These are phyloP conservation scores for Anisognathus igniventris DNA, from an alignment of 2,797 vertebrate genomes.

Conservation along the genomic window DNA sequence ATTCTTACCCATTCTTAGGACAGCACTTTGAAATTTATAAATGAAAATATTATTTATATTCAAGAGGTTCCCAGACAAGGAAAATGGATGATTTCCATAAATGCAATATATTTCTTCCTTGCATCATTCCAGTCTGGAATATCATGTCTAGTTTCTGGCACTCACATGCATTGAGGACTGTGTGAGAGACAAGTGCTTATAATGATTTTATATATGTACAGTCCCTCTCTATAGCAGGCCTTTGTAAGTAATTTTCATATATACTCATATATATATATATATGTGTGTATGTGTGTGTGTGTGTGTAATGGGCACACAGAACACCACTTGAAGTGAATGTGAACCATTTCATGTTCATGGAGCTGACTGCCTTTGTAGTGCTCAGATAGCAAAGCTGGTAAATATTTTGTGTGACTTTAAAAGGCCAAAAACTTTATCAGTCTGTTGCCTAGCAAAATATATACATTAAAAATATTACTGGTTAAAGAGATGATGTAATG, in stretches of 20 bases:
- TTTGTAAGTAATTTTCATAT: neutral
- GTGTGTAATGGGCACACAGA: neutral
- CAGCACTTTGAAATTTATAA: conserved; percentile 48
- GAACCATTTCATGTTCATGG: neutral
- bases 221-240: neutral
- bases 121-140: conserved; percentile 14
- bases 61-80: conserved; percentile 36
- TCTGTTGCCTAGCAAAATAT: neutral
- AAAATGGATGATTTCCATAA: conserved; percentile 57
- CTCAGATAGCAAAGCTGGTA: neutral
- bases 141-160: neutral
- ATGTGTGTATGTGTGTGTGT: rapidly evolving
- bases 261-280: neutral
- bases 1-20: conserved; percentile 48
- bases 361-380: neutral
- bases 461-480: neutral
- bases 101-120: conserved; percentile 18
- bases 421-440: neutral
- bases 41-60: conserved; percentile 62
- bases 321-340: neutral
- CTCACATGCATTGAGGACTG: neutral
- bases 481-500: neutral
- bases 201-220: neutral
- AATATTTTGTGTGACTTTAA: neutral
- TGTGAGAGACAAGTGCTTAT: neutral